Evolutionary conservation across 30 jellyfish, hydroid and myxozoan species (phyloP), one percentile per base, ranked within the genome.

Genomic region (Catostylus mosaicus): DNA sequence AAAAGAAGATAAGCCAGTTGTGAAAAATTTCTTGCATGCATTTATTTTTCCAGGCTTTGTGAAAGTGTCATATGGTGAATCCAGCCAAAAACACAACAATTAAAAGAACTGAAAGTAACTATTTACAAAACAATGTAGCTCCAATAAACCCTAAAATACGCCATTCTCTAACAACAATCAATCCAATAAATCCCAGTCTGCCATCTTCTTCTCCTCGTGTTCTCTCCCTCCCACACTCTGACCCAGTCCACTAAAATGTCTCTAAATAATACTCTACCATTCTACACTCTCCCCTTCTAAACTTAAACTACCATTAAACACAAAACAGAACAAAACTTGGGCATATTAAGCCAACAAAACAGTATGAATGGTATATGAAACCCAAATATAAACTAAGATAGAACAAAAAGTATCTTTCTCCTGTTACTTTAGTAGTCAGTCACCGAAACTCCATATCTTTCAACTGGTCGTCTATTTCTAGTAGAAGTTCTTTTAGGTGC

Each of bases 1-100:
- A n/a, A 74, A 74, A 7, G 75, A 4, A 26, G 86, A 74, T 32
- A 69, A 2, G 2, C 82, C 82, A 69, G 82, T 69, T 30, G 67
- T 12, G 67, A 45, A 69, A 69, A 69, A 69, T 34, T 71, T 30
- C 67, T 69, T 45, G 30, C 63, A 69, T 31, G 76, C 35, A 33
- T 23, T 33, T 34, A 69, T 69, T 69, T 38, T 69, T 30, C 45
- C 82, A 69, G 7, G 23, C 67, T 69, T 69, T 69, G 82, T 19
- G 82, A 69, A 10, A 69, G 29, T n/a, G n/a, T n/a, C n/a, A n/a
- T n/a, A n/a, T n/a, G n/a, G n/a, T n/a, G n/a, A n/a, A n/a, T n/a
- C n/a, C n/a, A n/a, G n/a, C n/a, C n/a, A n/a, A n/a, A n/a, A n/a
- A n/a, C n/a, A n/a, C n/a, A n/a, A n/a, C n/a, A n/a, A n/a, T n/a